Percentiles rank a stretch among this genome's conserved stretches.
Conservation (phyloP, 1,140 invertebrate genomes). For the Bombus huntii region DNA sequence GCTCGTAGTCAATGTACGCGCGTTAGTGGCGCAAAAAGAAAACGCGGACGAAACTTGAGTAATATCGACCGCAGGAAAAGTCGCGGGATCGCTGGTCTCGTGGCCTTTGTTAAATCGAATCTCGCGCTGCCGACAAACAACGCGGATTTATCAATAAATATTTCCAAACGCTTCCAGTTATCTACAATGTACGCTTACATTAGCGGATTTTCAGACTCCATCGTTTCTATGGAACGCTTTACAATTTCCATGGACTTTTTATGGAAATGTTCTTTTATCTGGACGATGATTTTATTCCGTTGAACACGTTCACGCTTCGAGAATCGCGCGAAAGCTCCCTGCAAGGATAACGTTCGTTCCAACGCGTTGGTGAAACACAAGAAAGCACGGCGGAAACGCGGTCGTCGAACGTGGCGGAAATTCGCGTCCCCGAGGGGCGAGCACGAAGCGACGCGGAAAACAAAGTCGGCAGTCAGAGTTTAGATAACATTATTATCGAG, state of each 20-base stretch:
- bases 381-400: slow-evolving; percentile 22
- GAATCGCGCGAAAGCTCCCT: neutral
- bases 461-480: slow-evolving; percentile 12
- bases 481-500: slow-evolving; percentile 50
- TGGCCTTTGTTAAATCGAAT: slow-evolving; percentile 42
- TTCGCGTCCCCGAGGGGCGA: neutral
- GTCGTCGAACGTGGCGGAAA: slow-evolving; percentile 27
- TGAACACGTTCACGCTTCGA: no score
- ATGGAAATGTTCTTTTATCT: no score
- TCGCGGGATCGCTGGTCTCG: slow-evolving; percentile 19
- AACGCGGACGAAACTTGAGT: slow-evolving; percentile 50
- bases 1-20: neutral
- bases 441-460: slow-evolving; percentile 17
- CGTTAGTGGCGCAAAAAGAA: slow-evolving; percentile 18
- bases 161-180: neutral
- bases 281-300: no score
- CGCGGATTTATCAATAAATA: neutral
- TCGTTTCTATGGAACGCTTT: no score
- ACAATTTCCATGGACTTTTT: no score
- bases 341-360: no score
- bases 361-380: neutral
- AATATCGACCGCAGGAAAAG: slow-evolving; percentile 48
- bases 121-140: neutral
- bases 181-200: no score
- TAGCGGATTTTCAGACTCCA: no score